Evolutionary conservation across 92 coral and sea anemone genomes (phyloP), one percentile per base, ranked within the genome.

Genomic region (Palythoa grandis): DNA sequence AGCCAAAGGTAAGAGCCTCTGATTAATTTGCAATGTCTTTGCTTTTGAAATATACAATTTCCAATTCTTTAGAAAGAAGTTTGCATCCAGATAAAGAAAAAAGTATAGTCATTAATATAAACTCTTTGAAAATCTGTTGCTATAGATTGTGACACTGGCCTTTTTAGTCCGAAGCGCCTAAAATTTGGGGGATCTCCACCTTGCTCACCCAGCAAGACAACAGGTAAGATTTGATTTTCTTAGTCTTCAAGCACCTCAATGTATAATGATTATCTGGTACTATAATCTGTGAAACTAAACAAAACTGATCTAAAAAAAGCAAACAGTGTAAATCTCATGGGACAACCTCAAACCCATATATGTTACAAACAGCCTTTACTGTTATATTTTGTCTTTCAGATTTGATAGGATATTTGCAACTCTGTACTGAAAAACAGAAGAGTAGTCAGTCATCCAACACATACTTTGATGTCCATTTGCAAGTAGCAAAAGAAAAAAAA

Each of bases 151-250:
- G 39, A 17, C 79, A 83, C 29, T 66, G 76, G 75, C 4, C 86
- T 39, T 83, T 35, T 83, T 19, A 83, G 87, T 22, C 78, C 71
- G 24, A 83, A 84, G 29, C 72, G 87, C 10, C 22, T 84, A 56
- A 84, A 84, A 84, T 71, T 84, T 84, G 87, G 70, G 39, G 79
- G 79, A 84, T 84, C 87, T 29, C 87, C 87, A 38, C 80, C 87
- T 84, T 84, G 80, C 79, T 85, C 88, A 75, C 88, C 83, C 74
- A 85, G 76, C 88, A 85, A 74, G 75, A 85, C 12, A 52, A 85
- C 61, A 85, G 88, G 88, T 85, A 85, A 85, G 83, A 63, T 85
- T 85, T 85, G 83, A 85, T 85, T 61, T 75, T 75, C 65, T 85
- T 1, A n/a, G 88, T 75, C 11, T 85, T 63, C 69, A 85, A 39